Evolutionary conservation across 2,797 vertebrate genomes (phyloP).

Genomic region (Molossus alvarezi): DNA sequence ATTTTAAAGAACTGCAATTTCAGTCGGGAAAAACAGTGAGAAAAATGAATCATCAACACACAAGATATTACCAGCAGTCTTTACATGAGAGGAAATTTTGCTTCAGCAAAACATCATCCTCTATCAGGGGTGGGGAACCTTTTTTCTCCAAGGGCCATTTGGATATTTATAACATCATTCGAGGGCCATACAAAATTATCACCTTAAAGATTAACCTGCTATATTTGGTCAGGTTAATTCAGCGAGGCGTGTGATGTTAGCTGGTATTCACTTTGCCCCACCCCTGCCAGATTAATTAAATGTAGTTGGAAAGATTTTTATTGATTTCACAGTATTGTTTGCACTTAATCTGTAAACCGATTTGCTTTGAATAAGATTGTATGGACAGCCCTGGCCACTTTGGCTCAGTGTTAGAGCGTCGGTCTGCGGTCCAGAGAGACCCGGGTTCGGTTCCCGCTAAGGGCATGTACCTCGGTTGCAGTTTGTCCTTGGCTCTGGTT

Average conservation of each 20-base stretch:
- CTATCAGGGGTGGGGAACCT: not conserved
- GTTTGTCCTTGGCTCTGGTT: no score
- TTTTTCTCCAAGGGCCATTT: no score
- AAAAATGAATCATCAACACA: slow-evolving; percentile 48
- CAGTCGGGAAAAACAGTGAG: not conserved
- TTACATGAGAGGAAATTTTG: slow-evolving; percentile 6
- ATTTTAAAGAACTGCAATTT: not conserved
- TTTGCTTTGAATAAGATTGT: slow-evolving; percentile 49
- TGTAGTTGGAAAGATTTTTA: not conserved
- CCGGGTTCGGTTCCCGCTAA: no score
- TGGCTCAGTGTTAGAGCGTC: no score
- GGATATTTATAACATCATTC: no score
- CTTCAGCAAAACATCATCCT: slow-evolving; percentile 10
- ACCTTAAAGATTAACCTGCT: no score
- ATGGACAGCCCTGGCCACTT: not conserved
- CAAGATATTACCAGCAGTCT: not conserved
- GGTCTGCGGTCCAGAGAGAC: no score
- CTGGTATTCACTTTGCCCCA: no score
- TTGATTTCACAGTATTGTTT: not conserved
- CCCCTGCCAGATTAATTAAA: not conserved
- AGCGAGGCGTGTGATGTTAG: no score
- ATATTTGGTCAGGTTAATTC: no score
- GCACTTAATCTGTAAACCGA: not conserved
- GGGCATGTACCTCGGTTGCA: no score
- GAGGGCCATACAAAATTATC: no score